Conservation (phyloP, 2,888 invertebrate genomes). For the Cyrtodaria siliqua region DNA sequence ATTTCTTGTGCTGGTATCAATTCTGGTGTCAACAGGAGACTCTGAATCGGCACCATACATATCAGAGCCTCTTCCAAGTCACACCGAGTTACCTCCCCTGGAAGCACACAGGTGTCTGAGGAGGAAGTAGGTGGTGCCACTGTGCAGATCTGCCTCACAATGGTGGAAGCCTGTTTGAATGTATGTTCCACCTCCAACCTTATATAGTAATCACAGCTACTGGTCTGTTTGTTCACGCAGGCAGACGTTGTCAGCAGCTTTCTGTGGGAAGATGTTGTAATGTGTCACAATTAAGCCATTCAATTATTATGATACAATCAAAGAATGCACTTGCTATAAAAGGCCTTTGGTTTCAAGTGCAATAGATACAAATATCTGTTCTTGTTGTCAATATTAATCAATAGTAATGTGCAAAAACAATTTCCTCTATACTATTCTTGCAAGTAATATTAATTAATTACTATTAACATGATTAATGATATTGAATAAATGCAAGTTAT, state of each 20-base stretch:
- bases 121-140: constrained; percentile 9
- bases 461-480: too few species aligned
- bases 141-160: constrained; percentile 27
- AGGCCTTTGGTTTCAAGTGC: too few species aligned
- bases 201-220: constrained; percentile 43
- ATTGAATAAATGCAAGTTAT: too few species aligned
- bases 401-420: too few species aligned
- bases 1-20: background rate
- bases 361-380: too few species aligned
- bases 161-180: constrained; percentile 24
- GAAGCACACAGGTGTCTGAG: constrained; percentile 23
- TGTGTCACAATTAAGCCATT: too few species aligned
- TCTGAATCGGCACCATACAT: constrained; percentile 43
- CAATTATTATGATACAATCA: too few species aligned
- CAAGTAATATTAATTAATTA: too few species aligned
- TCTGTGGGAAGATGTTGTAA: constrained; percentile 16
- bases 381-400: too few species aligned
- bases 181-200: constrained; percentile 25
- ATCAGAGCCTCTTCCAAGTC: constrained; percentile 41
- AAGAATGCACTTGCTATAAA: too few species aligned
- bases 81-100: constrained; percentile 34
- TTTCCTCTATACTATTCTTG: too few species aligned
- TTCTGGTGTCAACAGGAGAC: constrained; percentile 19
- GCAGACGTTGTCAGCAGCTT: constrained; percentile 34
- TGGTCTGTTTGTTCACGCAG: constrained; percentile 47